Evolutionary conservation across 2,888 invertebrate species (phyloP), one percentile per base, ranked within the genome.

Genomic region (Drosophila lutescens): DNA sequence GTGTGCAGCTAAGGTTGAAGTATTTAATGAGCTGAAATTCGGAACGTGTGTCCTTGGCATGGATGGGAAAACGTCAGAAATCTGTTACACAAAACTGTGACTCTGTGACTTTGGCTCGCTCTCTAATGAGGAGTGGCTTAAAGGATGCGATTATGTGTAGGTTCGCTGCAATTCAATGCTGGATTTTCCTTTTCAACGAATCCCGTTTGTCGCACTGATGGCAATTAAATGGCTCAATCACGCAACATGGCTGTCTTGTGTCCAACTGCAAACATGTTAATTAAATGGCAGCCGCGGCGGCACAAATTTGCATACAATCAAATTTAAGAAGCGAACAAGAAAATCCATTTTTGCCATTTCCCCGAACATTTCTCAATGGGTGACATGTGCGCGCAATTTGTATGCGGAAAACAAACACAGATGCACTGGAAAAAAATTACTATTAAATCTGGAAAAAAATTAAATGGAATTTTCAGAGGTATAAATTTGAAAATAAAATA

Each of bases 21-120:
- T 73, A 79, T 82, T 85, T 85, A 81, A 81, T 81, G 81, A 81
- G 81, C 86, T 79, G 55, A 79, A 82, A 85, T 80, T 82, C 53
- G 71, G 56, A 78, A 74, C 86, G 70, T 78, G 76, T 82, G 82
- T 60, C 78, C 73, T 77, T 55, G 73, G 56, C 60, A 57, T 62
- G 73, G 56, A 55, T 17, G 61, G 34, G 10, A 43, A 38, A 56
- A 36, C 56, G 59, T 17, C 43, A 17, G 20, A 50, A 70, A 71
- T 77, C 74, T 67, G 79, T 66, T 63, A 51, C 44, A 30, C 44
- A 70, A 47, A 77, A 77, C 46, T 50, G 54, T 49, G 61, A 32
- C 72, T 70, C 73, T 50, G 54, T 49, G 61, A 36, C 12, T 13
- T n/a, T 13, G n/a, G 32, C 59, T 43, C 15, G n/a, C 15, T 23